Percentiles rank a stretch among this genome's conserved stretches.
Conservation (phyloP, 2,113 vertebrate species). For the Albula goreensis region DNA sequence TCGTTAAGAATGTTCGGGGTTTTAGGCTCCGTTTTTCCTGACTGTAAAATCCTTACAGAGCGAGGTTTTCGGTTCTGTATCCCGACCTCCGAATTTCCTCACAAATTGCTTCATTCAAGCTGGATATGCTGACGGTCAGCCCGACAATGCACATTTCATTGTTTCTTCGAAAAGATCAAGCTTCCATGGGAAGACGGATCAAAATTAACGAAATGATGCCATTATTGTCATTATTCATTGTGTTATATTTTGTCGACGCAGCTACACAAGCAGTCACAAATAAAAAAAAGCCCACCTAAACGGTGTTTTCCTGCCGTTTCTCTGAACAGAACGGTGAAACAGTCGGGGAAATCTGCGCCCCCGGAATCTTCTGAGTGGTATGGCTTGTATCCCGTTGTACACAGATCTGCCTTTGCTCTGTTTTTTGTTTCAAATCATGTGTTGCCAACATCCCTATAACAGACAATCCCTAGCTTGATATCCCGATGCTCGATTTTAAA, state of each 20-base stretch:
- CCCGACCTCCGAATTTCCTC: constrained; percentile 1
- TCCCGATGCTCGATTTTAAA: too few species aligned
- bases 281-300: not conserved
- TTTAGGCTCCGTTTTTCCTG: not conserved
- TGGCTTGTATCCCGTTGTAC: constrained; percentile 25
- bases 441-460: not conserved
- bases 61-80: constrained; percentile 13
- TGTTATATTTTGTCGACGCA: not conserved
- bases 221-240: not conserved
- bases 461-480: not conserved
- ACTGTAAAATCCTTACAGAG: constrained; percentile 31
- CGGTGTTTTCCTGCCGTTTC: not conserved
- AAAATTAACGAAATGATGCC: too few species aligned
- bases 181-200: constrained; percentile 11
- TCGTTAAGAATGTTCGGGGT: not conserved
- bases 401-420: constrained; percentile 13
- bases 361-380: constrained; percentile 30
- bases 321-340: constrained; percentile 12
- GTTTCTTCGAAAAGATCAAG: constrained; percentile 21
- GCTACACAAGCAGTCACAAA: not conserved
- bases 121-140: constrained; percentile 29
- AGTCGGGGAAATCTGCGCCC: constrained; percentile 18
- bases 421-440: constrained; percentile 12
- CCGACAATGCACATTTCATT: constrained; percentile 10
- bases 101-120: constrained; percentile 30